Evolutionary conservation across 2,113 vertebrate genomes (phyloP).

Genomic region (Ovis canadensis): DNA sequence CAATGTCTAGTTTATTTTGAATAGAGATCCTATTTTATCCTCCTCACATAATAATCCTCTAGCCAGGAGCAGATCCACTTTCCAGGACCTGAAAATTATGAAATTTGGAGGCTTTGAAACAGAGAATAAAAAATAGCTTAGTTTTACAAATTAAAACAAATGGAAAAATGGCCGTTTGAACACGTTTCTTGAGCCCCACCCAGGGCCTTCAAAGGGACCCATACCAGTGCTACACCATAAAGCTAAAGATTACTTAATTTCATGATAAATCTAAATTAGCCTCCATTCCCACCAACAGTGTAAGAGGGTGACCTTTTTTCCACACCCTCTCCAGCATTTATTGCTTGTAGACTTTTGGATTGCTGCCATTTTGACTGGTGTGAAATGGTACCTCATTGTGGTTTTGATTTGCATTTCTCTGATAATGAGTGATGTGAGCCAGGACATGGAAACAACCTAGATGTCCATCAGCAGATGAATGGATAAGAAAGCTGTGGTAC

Average conservation of each 20-base stretch:
- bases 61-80: not conserved
- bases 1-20: not conserved
- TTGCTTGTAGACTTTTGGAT: no score
- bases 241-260: not conserved
- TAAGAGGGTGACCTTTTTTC: no score
- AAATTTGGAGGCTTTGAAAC: not conserved
- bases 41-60: not conserved
- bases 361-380: no score
- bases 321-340: no score
- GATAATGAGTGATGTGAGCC: no score
- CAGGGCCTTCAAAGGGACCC: not conserved
- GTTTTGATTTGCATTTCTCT: no score
- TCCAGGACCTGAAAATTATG: not conserved
- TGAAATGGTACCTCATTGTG: no score
- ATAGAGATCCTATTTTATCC: not conserved
- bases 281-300: not conserved
- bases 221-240: not conserved
- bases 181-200: not conserved
- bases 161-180: not conserved
- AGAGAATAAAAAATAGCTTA: not conserved
- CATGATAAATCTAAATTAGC: not conserved
- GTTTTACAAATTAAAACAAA: not conserved
- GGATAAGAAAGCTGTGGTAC: no score
- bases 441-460: no score
- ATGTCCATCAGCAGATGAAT: no score